Conservation (phyloP, 2,888 invertebrate species). For the Blastobasis lacticolella region DNA sequence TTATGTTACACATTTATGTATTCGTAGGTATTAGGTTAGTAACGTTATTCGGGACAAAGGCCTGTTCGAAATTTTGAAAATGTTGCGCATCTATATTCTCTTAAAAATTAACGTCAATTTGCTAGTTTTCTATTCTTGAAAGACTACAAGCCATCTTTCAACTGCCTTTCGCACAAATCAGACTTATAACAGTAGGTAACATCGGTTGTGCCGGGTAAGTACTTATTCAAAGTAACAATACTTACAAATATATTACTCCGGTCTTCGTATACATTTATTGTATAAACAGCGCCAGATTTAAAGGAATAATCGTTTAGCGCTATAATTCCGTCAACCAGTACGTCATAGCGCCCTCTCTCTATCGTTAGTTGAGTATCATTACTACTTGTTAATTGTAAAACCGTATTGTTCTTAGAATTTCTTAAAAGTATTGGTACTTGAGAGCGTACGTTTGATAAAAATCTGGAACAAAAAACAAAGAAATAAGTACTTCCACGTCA, state of each 20-base stretch:
- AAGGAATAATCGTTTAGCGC: constrained; percentile 45
- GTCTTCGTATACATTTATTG: constrained; percentile 61
- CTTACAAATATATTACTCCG: constrained; percentile 43
- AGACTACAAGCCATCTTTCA: no score
- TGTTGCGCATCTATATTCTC: no score
- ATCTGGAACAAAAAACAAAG: constrained; percentile 35
- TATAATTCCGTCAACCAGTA: constrained; percentile 39
- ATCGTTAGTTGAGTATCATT: constrained; percentile 34
- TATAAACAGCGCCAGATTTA: constrained; percentile 79
- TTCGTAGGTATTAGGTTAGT: no score
- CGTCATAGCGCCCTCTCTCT: constrained; percentile 44
- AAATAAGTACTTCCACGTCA: no score
- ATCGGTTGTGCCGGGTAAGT: no score
- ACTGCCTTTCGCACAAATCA: no score
- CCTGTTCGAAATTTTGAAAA: no score
- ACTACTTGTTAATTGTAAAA: constrained; percentile 28
- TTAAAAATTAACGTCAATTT: no score
- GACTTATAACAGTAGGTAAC: no score
- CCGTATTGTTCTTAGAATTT: constrained; percentile 37
- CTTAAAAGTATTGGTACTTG: constrained; percentile 31
- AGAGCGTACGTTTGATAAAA: constrained; percentile 44
- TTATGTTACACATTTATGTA: no score
- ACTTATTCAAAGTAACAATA: constrained; percentile 8
- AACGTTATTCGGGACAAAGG: no score
- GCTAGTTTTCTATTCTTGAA: no score